These are phyloP conservation scores for Rhabdophis nuchalis DNA, from an alignment of 2,797 vertebrate species.

Conservation along the genomic window DNA sequence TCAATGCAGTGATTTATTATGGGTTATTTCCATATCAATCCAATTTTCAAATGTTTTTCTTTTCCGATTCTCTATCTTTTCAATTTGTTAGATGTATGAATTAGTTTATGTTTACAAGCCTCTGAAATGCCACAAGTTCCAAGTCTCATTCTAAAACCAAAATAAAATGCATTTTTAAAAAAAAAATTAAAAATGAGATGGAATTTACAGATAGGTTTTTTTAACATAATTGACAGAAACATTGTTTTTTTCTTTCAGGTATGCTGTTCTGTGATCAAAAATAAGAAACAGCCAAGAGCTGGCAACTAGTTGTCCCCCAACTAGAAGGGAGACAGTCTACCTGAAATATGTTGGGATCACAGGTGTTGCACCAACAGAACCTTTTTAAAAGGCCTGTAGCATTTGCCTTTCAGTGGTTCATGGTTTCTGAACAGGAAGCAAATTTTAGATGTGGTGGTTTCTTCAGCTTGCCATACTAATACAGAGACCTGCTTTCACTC, in stretches of 20 bases:
- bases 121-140: background rate
- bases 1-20: background rate
- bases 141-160: background rate
- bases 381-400: slow-evolving; percentile 36
- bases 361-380: slow-evolving; percentile 47
- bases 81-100: background rate
- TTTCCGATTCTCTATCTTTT: background rate
- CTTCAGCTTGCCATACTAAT: slow-evolving; percentile 56
- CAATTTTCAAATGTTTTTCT: background rate
- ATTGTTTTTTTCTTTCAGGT: background rate
- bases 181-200: background rate
- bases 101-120: background rate
- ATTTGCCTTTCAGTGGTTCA: slow-evolving; percentile 56
- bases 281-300: background rate
- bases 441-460: slow-evolving; percentile 59
- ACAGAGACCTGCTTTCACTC: background rate
- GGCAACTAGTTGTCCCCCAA: background rate
- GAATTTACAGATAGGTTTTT: background rate
- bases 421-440: slow-evolving; percentile 72
- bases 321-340: background rate
- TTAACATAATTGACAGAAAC: background rate
- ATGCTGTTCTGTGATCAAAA: background rate
- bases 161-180: background rate
- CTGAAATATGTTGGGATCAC: rapidly evolving
- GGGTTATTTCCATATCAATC: background rate